phyloP scores from a whole-genome alignment of 2,113 vertebrate genomes.

The Sminthopsis crassicaudata region DNA sequence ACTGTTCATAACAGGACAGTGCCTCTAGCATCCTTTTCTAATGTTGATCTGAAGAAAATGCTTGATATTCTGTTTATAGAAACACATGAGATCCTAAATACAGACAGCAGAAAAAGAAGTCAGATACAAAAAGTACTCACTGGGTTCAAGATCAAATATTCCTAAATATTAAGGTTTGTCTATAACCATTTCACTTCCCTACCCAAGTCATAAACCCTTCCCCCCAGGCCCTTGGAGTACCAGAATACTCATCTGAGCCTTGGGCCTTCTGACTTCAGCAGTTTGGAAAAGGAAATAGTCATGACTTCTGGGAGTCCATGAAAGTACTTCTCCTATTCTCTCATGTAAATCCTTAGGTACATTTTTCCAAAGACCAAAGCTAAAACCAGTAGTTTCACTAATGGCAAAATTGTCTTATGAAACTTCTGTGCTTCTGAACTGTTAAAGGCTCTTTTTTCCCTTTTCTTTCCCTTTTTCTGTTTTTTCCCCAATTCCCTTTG shows the following conservation, averaged over 20 bases:
- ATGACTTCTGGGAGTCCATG: conserved; percentile 25
- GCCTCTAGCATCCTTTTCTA: background rate
- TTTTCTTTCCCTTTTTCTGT: background rate
- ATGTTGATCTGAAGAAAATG: conserved; percentile 48
- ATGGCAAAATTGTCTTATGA: conserved; percentile 35
- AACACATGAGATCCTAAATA: background rate
- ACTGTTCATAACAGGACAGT: background rate
- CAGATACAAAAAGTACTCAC: background rate
- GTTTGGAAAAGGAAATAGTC: background rate
- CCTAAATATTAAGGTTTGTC: background rate
- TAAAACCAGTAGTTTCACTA: background rate
- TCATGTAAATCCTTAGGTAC: background rate
- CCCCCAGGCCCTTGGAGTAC: background rate
- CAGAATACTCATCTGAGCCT: background rate
- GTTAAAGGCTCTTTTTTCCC: background rate
- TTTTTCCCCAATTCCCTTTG: conserved; percentile 39
- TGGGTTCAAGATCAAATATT: conserved; percentile 7
- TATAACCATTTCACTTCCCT: background rate
- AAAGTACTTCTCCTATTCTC: conserved; percentile 25
- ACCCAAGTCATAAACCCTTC: background rate
- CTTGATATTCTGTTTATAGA: background rate
- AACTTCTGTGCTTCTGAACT: background rate
- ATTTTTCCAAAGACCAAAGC: conserved; percentile 8
- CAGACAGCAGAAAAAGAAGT: background rate
- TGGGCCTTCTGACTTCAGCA: background rate